phyloP scores from a whole-genome alignment of 1,140 invertebrate genomes.

The Cherax destructor region DNA sequence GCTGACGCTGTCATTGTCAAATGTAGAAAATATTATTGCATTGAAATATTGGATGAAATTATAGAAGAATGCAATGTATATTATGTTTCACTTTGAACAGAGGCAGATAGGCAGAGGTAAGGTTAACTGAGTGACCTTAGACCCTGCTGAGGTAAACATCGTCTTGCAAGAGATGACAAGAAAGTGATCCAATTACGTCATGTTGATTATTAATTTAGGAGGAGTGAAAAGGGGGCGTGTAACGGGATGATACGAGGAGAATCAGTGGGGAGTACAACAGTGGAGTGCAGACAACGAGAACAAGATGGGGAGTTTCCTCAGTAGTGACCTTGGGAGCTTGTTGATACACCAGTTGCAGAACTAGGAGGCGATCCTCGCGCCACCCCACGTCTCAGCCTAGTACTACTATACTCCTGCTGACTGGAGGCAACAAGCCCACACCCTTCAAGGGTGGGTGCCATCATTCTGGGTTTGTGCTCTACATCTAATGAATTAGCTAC shows the following conservation, averaged over 20 bases:
- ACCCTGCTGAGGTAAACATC: background rate
- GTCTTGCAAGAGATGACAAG: background rate
- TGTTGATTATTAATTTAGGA: background rate
- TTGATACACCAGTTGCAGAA: conserved; percentile 16
- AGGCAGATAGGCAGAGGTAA: background rate
- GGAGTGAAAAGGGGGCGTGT: background rate
- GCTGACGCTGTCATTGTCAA: background rate
- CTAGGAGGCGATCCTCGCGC: background rate
- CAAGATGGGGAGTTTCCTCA: conserved; percentile 11
- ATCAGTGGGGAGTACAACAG: background rate
- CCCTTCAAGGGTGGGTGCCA: no score
- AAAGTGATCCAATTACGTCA: background rate
- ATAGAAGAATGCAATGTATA: no score
- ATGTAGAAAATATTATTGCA: background rate
- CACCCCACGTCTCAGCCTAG: background rate
- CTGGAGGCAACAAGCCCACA: no score
- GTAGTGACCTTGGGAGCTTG: conserved; percentile 6
- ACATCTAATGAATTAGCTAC: no score
- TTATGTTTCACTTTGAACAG: no score
- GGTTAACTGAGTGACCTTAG: background rate
- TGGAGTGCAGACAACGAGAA: background rate
- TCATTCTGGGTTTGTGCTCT: no score
- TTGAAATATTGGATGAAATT: background rate
- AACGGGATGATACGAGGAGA: background rate
- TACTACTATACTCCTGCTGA: background rate